Conservation (phyloP, 2,888 invertebrate genomes). For the Caenorhabditis sp. region DNA sequence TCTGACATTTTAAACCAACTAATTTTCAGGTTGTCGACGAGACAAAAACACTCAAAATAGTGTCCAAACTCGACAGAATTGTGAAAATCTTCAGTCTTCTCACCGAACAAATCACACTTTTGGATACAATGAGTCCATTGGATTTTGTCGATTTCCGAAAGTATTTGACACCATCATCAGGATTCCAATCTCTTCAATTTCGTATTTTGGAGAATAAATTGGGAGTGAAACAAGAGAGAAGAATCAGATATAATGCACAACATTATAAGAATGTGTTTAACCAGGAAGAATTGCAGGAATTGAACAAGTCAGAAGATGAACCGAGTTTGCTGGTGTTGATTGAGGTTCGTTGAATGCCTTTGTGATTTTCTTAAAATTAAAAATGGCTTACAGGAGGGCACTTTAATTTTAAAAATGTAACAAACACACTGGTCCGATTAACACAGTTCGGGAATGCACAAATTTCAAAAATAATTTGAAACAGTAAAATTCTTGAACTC, state of each 20-base stretch:
- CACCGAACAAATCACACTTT: constrained; percentile 93
- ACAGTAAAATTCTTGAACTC: no score
- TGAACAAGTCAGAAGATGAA: constrained; percentile 77
- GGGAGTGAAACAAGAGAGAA: constrained; percentile 73
- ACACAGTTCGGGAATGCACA: no score
- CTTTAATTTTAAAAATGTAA: no score
- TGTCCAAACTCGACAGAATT: constrained; percentile 88
- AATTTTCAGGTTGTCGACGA: constrained; percentile 81
- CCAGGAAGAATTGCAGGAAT: constrained; percentile 35
- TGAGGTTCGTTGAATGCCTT: constrained; percentile 76
- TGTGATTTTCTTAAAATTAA: no score
- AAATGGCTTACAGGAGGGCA: no score
- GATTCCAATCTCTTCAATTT: constrained; percentile 95
- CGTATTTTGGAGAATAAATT: constrained; percentile 91
- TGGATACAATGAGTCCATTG: constrained; percentile 98
- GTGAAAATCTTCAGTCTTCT: constrained; percentile 88
- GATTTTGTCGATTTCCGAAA: constrained; percentile 97
- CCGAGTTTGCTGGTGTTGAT: constrained; percentile 86
- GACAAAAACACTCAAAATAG: constrained; percentile 87
- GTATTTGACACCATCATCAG: constrained; percentile 91
- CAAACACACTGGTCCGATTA: no score
- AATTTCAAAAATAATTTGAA: no score
- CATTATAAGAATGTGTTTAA: constrained; percentile 76
- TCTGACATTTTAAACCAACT: no score
- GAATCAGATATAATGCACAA: constrained; percentile 82